A percentile compares a stretch with the other conserved stretches of the same genome.
Evolutionary conservation across 2,113 vertebrate genomes (phyloP).

Genomic region (Tauraco erythrolophus): DNA sequence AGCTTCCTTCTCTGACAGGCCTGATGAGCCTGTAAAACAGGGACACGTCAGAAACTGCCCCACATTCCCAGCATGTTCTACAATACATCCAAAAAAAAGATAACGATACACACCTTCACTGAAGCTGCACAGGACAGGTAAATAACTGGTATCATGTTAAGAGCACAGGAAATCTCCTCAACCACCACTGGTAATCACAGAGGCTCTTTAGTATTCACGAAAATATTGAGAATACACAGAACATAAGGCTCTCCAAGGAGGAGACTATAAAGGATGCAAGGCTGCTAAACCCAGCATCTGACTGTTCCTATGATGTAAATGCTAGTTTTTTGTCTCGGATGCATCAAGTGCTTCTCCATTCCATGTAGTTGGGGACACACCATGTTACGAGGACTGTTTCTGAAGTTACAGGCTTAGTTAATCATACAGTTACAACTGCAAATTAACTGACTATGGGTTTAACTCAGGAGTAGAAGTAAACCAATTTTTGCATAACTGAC

Average conservation of each 20-base stretch:
- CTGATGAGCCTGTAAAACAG: not conserved
- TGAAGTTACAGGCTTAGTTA: not conserved
- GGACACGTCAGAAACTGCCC: not conserved
- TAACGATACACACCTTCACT: not conserved
- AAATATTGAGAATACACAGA: not conserved
- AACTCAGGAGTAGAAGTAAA: not conserved
- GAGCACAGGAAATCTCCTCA: not conserved
- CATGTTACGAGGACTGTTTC: not conserved
- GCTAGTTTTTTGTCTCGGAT: not conserved
- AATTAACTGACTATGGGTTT: not conserved
- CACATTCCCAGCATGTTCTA: not conserved
- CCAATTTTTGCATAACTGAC: not conserved
- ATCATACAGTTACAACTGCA: not conserved
- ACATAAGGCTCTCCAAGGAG: not conserved
- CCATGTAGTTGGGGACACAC: not conserved
- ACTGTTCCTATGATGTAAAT: not conserved
- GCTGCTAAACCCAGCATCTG: not conserved
- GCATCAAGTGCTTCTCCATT: not conserved
- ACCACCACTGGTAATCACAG: not conserved
- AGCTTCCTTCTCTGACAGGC: not conserved
- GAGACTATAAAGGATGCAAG: not conserved
- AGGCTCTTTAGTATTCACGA: not conserved
- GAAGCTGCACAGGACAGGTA: not conserved
- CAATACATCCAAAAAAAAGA: not conserved
- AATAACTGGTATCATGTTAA: not conserved